Percentiles rank a stretch among this genome's conserved stretches.
These are phyloP conservation scores for Emydoidea blandingii DNA, from an alignment of 2,797 vertebrate species.

Conservation along the genomic window DNA sequence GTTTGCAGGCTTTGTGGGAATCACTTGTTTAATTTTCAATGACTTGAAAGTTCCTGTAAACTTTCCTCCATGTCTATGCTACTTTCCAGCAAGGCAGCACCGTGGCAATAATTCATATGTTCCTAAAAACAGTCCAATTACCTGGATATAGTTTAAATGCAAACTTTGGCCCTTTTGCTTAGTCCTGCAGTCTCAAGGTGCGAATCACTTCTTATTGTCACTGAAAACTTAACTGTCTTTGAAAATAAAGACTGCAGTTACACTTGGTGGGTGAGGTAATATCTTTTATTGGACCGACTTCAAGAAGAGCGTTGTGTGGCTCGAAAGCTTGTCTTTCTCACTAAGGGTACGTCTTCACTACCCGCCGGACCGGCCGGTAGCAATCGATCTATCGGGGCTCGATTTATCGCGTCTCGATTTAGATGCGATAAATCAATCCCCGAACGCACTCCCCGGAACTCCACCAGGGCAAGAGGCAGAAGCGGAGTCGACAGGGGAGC, in stretches of 20 bases:
- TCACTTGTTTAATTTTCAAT: background rate
- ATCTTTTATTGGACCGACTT: background rate
- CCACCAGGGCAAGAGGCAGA: too few relatives aligned
- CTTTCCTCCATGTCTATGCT: rapidly evolving
- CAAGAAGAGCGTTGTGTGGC: background rate
- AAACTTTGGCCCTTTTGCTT: background rate
- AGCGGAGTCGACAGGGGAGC: too few relatives aligned
- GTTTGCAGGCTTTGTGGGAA: background rate
- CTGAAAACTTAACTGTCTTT: background rate
- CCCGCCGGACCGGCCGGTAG: too few relatives aligned
- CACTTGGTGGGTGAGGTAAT: background rate
- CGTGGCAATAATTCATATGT: background rate
- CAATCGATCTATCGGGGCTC: too few relatives aligned
- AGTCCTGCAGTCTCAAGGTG: rapidly evolving
- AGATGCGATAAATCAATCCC: too few relatives aligned
- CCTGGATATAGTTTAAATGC: rapidly evolving
- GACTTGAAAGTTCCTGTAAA: background rate
- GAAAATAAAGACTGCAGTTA: constrained; percentile 28
- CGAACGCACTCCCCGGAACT: too few relatives aligned
- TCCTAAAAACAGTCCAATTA: background rate
- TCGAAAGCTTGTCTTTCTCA: background rate
- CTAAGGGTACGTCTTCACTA: too few relatives aligned
- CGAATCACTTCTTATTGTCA: rapidly evolving
- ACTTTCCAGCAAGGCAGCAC: rapidly evolving
- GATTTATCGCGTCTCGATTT: too few relatives aligned